A percentile compares a stretch with the other conserved stretches of the same genome.
Evolutionary conservation across 2,797 vertebrate species (phyloP).

Genomic region (Mormyrus proboscirostris): DNA sequence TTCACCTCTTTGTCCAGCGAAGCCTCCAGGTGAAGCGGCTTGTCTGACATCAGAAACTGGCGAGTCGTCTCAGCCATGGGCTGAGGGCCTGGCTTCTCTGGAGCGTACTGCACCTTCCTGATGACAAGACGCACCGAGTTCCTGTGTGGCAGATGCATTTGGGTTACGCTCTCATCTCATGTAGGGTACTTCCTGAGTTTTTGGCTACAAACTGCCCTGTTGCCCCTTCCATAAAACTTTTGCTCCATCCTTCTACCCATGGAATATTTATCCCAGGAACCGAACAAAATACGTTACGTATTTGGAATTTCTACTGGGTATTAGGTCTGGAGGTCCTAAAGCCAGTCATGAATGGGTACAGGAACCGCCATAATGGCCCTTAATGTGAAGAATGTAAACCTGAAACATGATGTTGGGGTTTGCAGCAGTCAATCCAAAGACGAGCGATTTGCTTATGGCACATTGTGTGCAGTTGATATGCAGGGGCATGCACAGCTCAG

Average conservation of each 20-base stretch:
- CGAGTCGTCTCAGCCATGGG: constrained; percentile 88
- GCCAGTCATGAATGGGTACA: not conserved
- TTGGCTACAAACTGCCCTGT: not conserved
- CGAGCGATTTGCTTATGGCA: not conserved
- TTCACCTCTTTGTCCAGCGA: constrained; percentile 92
- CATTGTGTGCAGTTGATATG: not conserved
- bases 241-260: not conserved
- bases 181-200: not conserved
- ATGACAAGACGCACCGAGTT: constrained; percentile 92
- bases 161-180: not conserved
- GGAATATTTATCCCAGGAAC: not conserved
- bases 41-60: constrained; percentile 95
- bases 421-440: not conserved
- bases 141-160: constrained; percentile 50
- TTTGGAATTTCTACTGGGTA: not conserved
- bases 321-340: not conserved
- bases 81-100: constrained; percentile 84
- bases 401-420: not conserved
- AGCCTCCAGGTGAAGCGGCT: constrained; percentile 86
- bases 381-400: not conserved
- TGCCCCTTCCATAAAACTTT: not conserved
- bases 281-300: not conserved
- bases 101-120: constrained; percentile 90
- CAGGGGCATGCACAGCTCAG: not conserved
- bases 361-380: not conserved